phyloP scores from a whole-genome alignment of 2,113 vertebrate species.

The Oryctolagus cuniculus region mOryCun1.1 NC_091447.1:41072501-41073000 shows the following conservation, averaged over 20 bases:
- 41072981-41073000: neutral
- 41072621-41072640: slow-evolving; percentile 72
- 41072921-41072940: neutral
- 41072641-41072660: neutral
- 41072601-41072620: slow-evolving; percentile 37
- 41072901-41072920: neutral
- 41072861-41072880: neutral
- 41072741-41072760: neutral
- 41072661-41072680: slow-evolving; percentile 62
- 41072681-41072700: slow-evolving; percentile 34
- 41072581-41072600: slow-evolving; percentile 77
- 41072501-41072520: slow-evolving; percentile 66
- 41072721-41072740: neutral
- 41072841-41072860: slow-evolving; percentile 3
- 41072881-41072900: slow-evolving; percentile 58
- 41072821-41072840: slow-evolving; percentile 52
- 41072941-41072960: neutral
- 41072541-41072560: slow-evolving; percentile 71
- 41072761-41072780: slow-evolving; percentile 11
- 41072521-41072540: slow-evolving; percentile 59
- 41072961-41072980: slow-evolving; percentile 20
- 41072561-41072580: slow-evolving; percentile 73
- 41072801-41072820: slow-evolving; percentile 4
- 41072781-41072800: slow-evolving; percentile 31
- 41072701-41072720: slow-evolving; percentile 58